Evolutionary conservation across 2,113 vertebrate genomes (phyloP).

Genomic region (Excalfactoria chinensis): DNA sequence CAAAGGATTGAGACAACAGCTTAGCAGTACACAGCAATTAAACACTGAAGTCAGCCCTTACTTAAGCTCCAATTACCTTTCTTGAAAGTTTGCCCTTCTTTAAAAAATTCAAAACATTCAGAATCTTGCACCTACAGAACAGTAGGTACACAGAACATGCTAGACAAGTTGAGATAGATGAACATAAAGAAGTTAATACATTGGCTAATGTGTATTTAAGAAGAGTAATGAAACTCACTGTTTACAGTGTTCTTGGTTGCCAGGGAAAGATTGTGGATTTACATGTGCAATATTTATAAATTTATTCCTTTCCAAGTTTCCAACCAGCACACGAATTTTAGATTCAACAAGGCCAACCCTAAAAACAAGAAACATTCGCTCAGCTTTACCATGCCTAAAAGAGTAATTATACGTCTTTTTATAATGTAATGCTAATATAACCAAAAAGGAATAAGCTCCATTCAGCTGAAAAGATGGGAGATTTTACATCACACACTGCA

Average conservation of each 20-base stretch:
- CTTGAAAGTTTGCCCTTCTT: not conserved
- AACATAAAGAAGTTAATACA: not conserved
- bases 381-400: not conserved
- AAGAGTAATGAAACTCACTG: conserved; percentile 81
- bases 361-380: not conserved
- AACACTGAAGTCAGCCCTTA: not conserved
- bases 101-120: not conserved
- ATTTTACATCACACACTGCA: not conserved
- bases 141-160: not conserved
- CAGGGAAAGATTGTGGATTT: conserved; percentile 94
- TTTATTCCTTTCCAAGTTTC: conserved; percentile 94
- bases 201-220: not conserved
- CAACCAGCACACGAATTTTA: conserved; percentile 96
- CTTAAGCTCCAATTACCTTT: not conserved
- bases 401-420: not conserved
- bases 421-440: not conserved
- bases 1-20: not conserved
- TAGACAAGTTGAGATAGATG: not conserved
- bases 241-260: conserved; percentile 84
- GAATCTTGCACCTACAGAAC: not conserved
- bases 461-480: not conserved
- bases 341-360: conserved; percentile 98
- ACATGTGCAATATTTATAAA: conserved; percentile 96
- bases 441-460: not conserved
- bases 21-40: not conserved